Base-by-base conservation (phyloP, 2,797 vertebrate genomes). In the Nyctalus aviator region DNA sequence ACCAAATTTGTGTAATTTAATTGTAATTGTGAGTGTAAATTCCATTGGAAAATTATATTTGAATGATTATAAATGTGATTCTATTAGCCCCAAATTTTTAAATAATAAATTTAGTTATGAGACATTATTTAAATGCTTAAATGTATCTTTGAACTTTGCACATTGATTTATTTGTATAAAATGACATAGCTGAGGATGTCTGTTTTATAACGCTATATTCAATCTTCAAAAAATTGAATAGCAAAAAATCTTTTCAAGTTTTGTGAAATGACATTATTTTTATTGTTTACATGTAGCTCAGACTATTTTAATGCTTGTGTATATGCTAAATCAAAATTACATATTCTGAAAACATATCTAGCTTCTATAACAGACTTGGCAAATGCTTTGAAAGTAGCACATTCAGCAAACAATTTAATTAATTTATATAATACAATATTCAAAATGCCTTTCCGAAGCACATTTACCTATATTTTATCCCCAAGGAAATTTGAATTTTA, bases 221-320 rank as follows among this genome's bases (percentile, higher is more conserved):
- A 84, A 78, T 84, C 23, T 48, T 84, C 30, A 92, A 66, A 89
- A 77, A 82, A 75, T 21, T 14, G 90, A 95, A 81, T 69, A 76
- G 46, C n/a, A 71, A 89, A 94, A 93, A 32, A 23, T 62, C 23
- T 82, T 57, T 77, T 20, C 50, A 90, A 64, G 25, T n/a, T 87
- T 89, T 96, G 17, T 76, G 50, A 86, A 93, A 94, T 93, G 20
- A 78, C 37, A 44, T 46, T 53, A n/a, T 90, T 90, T 92, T 91
- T 88, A 69, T 62, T 86, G 21, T 77, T 94, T 20, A 59, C 27
- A 64, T 66, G 21, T 68, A 48, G 35, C 62, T 90, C 59, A 91
- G 64, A 79, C 27, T 91, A 88, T 93, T 91, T 95, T 91, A 84
- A 77, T 87, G 50, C 53, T 62, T 77, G 55, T 83, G 1, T 48